These are phyloP conservation scores for Dicyrtomina minuta DNA, from an alignment of 2,888 invertebrate genomes.

Conservation along the genomic window DNA sequence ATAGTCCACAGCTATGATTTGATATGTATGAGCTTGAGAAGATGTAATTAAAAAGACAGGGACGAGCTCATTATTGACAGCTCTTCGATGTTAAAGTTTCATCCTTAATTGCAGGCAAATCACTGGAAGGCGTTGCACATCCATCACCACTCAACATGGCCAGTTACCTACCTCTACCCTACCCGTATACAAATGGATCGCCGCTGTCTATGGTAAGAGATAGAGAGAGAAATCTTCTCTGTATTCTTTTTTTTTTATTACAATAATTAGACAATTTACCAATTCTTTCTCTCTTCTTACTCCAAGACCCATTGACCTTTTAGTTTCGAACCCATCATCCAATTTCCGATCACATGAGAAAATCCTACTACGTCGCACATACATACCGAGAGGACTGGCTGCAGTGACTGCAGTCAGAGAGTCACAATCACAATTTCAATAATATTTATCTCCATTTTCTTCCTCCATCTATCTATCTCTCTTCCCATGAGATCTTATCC, in stretches of 20 bases:
- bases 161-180: slow-evolving; percentile 48
- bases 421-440: neutral
- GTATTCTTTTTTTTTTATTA: neutral
- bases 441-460: neutral
- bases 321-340: neutral
- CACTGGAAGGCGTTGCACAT: slow-evolving; percentile 52
- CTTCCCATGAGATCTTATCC: no score
- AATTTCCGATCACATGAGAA: no score
- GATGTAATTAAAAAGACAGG: slow-evolving; percentile 33
- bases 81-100: slow-evolving; percentile 31
- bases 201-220: slow-evolving; percentile 53
- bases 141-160: slow-evolving; percentile 52
- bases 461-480: neutral
- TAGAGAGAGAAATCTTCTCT: neutral
- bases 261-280: neutral
- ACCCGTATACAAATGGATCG: slow-evolving; percentile 53
- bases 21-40: slow-evolving; percentile 16
- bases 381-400: no score
- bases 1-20: slow-evolving; percentile 7
- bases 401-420: no score
- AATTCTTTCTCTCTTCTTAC: neutral
- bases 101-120: slow-evolving; percentile 47
- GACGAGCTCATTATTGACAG: slow-evolving; percentile 33
- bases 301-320: slow-evolving; percentile 3
- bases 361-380: no score